These are phyloP conservation scores for Mellilla xanthometata DNA, from an alignment of 2,888 invertebrate species.

Conservation along the genomic window DNA sequence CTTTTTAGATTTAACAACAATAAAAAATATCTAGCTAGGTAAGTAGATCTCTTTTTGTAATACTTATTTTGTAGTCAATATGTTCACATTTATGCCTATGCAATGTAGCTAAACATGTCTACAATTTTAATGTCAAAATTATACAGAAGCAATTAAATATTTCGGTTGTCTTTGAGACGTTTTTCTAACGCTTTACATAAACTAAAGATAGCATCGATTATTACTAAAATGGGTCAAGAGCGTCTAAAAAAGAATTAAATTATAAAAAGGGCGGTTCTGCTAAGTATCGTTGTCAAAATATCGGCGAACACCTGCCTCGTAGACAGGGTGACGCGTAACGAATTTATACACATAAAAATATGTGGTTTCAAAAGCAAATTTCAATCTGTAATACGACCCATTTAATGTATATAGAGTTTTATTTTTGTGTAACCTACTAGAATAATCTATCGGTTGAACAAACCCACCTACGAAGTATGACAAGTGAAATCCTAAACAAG, in stretches of 20 bases:
- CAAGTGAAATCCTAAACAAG: neutral
- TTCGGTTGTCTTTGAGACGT: constrained; percentile 32
- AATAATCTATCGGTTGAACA: no score
- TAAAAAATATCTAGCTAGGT: no score
- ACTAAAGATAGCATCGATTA: constrained; percentile 52
- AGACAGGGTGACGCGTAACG: constrained; percentile 73
- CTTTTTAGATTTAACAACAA: no score
- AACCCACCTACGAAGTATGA: no score
- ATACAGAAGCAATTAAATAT: constrained; percentile 20
- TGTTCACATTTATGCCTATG: no score
- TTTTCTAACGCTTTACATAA: constrained; percentile 53
- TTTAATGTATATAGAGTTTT: no score
- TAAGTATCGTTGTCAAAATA: constrained; percentile 81
- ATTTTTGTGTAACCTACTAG: no score
- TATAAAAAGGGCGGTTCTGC: constrained; percentile 74
- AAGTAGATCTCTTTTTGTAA: no score
- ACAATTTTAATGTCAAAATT: constrained; percentile 9
- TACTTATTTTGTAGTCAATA: no score
- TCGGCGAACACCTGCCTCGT: constrained; percentile 69
- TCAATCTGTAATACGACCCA: no score
- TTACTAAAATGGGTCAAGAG: constrained; percentile 67
- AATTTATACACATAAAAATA: constrained; percentile 35
- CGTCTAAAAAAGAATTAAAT: constrained; percentile 61
- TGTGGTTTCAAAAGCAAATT: no score
- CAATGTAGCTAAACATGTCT: no score